Evolutionary conservation across 30 jellyfish, hydroid and myxozoan genomes (phyloP).

Genomic region (Hydractinia symbiolongicarpus): DNA sequence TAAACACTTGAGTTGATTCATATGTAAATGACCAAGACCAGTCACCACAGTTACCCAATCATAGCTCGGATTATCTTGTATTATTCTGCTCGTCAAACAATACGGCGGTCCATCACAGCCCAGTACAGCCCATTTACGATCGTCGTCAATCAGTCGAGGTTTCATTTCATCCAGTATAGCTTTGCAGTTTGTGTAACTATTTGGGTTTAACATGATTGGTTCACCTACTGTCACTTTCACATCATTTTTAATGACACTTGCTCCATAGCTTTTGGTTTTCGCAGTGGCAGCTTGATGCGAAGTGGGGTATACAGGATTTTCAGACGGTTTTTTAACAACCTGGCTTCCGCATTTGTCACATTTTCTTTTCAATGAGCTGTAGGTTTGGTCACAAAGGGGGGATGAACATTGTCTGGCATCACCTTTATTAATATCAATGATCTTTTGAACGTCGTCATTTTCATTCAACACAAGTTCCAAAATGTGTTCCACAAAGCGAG

Average conservation of each 20-base stretch:
- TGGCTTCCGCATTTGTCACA: too few species aligned
- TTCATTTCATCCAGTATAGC: neutral
- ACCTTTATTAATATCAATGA: too few species aligned
- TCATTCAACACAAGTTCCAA: too few species aligned
- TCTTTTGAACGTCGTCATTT: too few species aligned
- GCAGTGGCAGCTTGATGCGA: too few species aligned
- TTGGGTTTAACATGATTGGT: neutral
- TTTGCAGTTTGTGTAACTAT: neutral
- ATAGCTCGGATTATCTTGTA: neutral
- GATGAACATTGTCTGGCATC: too few species aligned
- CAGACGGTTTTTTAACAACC: too few species aligned
- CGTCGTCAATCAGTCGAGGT: neutral
- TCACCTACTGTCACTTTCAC: neutral
- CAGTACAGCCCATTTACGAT: neutral
- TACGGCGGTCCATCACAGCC: neutral
- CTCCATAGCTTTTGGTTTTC: too few species aligned
- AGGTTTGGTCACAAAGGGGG: too few species aligned
- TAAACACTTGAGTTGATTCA: conserved; percentile 15
- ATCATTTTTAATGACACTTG: neutral
- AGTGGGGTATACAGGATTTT: too few species aligned
- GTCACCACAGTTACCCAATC: conserved; percentile 12
- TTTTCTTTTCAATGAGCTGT: too few species aligned
- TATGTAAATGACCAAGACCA: conserved; percentile 14
- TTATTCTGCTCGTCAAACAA: neutral
- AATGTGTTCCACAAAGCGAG: too few species aligned